Percentiles rank a stretch among this genome's conserved stretches.
These are phyloP conservation scores for Exaiptasia diaphana DNA, from an alignment of 64 coral and sea anemone genomes.

Conservation along the genomic window DNA sequence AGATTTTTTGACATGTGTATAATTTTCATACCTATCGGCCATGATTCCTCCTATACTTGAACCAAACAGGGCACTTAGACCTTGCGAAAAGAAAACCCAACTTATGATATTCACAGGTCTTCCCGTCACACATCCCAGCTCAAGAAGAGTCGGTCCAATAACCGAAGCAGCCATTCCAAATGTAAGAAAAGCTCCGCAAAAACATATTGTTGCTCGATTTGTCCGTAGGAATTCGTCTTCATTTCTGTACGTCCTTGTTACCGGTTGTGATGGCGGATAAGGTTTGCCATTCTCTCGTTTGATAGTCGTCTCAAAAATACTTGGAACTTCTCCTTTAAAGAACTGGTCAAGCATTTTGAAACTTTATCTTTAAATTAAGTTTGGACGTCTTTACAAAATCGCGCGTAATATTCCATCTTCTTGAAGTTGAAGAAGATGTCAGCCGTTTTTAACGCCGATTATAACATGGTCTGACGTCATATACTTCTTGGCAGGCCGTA, in stretches of 20 bases:
- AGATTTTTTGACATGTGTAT: no score
- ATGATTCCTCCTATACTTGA: conserved; percentile 84
- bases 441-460: no score
- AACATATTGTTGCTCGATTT: conserved; percentile 73
- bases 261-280: neutral
- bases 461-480: no score
- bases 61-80: conserved; percentile 77
- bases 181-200: conserved; percentile 87
- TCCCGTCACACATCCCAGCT: conserved; percentile 81
- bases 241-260: conserved; percentile 69
- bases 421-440: no score
- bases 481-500: no score
- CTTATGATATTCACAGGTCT: conserved; percentile 63
- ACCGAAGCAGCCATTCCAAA: conserved; percentile 92
- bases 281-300: conserved; percentile 49
- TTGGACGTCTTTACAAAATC: no score
- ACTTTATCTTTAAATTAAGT: no score
- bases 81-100: conserved; percentile 93
- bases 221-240: conserved; percentile 84
- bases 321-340: conserved; percentile 87
- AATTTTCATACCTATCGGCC: conserved; percentile 74
- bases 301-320: conserved; percentile 89
- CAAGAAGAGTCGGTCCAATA: conserved; percentile 89
- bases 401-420: no score
- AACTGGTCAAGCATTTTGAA: conserved; percentile 76